phyloP scores from a whole-genome alignment of 2,888 invertebrate species.

The Perizoma affinitatum region DNA sequence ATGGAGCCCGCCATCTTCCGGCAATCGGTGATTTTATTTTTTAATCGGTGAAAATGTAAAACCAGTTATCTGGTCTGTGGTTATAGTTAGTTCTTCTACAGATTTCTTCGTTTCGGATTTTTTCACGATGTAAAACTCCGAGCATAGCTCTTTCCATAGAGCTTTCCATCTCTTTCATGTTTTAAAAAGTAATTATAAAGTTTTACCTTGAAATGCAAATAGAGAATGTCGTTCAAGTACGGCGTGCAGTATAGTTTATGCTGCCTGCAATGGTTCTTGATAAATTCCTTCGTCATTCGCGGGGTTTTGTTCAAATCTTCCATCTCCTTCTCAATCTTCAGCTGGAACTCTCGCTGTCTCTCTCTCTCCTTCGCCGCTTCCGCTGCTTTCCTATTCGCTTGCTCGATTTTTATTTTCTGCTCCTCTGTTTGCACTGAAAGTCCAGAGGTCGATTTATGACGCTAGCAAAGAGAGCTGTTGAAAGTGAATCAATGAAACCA shows the following conservation, averaged over 20 bases:
- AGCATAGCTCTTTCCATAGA: too few species aligned
- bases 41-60: too few species aligned
- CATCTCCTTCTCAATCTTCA: slow-evolving; percentile 64
- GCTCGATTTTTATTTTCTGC: slow-evolving; percentile 42
- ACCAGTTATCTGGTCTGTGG: too few species aligned
- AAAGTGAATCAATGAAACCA: too few species aligned
- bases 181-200: too few species aligned
- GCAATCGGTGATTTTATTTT: too few species aligned
- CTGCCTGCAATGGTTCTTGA: slow-evolving; percentile 92
- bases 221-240: slow-evolving; percentile 94
- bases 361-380: slow-evolving; percentile 57
- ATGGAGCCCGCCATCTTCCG: too few species aligned
- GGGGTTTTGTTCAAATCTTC: slow-evolving; percentile 69
- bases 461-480: too few species aligned
- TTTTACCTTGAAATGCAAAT: slow-evolving; percentile 95
- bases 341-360: slow-evolving; percentile 57
- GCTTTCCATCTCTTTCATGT: too few species aligned
- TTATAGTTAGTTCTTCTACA: too few species aligned
- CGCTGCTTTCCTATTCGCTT: slow-evolving; percentile 51
- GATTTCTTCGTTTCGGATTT: too few species aligned
- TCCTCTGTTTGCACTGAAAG: slow-evolving; percentile 32
- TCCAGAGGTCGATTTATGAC: neutral
- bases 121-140: too few species aligned
- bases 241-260: slow-evolving; percentile 94
- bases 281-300: slow-evolving; percentile 91